phyloP scores from a whole-genome alignment of 2,797 vertebrate genomes.

The Taeniopygia guttata region DNA sequence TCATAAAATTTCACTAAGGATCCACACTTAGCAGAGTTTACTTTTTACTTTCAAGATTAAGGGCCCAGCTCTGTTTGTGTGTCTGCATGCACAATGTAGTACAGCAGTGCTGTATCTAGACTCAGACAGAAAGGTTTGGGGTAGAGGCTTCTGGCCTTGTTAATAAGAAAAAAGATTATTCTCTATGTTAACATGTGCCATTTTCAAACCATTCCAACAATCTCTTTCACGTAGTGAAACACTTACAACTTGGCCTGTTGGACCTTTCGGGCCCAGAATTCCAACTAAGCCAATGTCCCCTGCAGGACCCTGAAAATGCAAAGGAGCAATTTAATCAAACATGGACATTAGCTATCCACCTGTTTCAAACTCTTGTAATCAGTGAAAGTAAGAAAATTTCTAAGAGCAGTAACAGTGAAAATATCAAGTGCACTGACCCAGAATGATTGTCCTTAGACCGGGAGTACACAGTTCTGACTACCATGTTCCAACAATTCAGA shows the following conservation, averaged over 20 bases:
- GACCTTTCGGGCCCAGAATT: constrained; percentile 89
- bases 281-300: constrained; percentile 87
- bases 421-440: not conserved
- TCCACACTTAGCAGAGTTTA: not conserved
- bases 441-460: not conserved
- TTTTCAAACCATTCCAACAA: not conserved
- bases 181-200: not conserved
- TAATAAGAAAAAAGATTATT: not conserved
- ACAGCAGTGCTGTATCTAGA: not conserved
- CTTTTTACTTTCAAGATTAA: not conserved
- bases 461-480: not conserved
- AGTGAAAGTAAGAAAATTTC: not conserved
- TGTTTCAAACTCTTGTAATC: not conserved
- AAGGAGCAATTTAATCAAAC: not conserved
- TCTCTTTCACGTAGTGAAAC: not conserved
- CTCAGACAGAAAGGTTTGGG: not conserved
- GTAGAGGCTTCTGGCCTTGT: not conserved
- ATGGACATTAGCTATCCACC: not conserved
- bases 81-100: not conserved
- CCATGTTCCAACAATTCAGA: not conserved
- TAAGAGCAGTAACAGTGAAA: not conserved
- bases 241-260: constrained; percentile 87
- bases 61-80: not conserved
- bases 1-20: not conserved
- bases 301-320: constrained; percentile 83